Percentiles rank a stretch among this genome's conserved stretches.
Conservation (phyloP, 1,140 invertebrate species). For the Trichomalopsis sarcophagae region DNA sequence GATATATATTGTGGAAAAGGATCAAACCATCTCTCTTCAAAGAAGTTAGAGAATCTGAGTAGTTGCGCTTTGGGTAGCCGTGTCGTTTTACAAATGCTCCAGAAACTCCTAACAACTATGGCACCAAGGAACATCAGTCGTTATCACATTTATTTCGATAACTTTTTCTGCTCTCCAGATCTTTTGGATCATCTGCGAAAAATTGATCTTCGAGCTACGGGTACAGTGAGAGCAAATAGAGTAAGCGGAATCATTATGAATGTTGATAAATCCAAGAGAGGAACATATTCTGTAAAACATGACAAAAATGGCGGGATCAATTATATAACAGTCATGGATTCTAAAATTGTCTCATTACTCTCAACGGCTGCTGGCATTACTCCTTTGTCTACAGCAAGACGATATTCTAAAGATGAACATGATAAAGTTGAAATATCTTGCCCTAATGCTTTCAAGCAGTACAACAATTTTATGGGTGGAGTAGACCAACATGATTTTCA, state of each 20-base stretch:
- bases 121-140: constrained; percentile 19
- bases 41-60: background rate
- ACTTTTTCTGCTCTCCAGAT: constrained; percentile 42
- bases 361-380: background rate
- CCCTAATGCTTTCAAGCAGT: background rate
- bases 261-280: background rate
- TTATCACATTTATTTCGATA: constrained; percentile 45
- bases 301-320: background rate
- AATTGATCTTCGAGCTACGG: constrained; percentile 27
- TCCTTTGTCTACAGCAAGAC: background rate
- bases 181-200: constrained; percentile 39
- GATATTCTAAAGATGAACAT: constrained; percentile 1
- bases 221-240: constrained; percentile 27
- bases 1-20: constrained; percentile 43
- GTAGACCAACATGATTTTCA: background rate
- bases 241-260: background rate
- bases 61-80: constrained; percentile 39
- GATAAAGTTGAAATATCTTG: background rate
- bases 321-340: background rate
- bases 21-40: constrained; percentile 28
- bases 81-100: constrained; percentile 35
- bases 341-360: constrained; percentile 44
- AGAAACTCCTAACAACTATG: constrained; percentile 5
- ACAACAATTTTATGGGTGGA: background rate
- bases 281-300: constrained; percentile 5